Percentiles rank a stretch among this genome's conserved stretches.
These are phyloP conservation scores for Loris lydekkerianus DNA, from an alignment of 2,797 vertebrate species.

Conservation along the genomic window DNA sequence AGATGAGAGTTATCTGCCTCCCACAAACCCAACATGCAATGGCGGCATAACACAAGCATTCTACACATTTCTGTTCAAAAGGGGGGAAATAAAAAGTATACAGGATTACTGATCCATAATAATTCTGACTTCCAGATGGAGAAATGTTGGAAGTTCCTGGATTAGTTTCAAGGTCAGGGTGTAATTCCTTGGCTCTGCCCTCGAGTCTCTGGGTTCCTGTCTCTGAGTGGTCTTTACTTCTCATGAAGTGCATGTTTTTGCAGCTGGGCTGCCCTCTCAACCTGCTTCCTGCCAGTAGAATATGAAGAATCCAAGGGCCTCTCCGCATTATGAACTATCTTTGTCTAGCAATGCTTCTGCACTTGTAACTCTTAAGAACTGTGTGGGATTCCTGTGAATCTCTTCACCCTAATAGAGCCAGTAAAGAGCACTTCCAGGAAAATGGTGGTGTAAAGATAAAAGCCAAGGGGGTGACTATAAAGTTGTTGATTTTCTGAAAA, in stretches of 20 bases:
- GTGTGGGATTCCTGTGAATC: neutral
- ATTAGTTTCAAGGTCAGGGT: neutral
- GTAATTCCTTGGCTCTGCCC: neutral
- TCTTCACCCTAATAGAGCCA: neutral
- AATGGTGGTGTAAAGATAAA: neutral
- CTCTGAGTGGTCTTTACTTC: neutral
- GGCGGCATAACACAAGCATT: neutral
- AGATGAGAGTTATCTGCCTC: neutral
- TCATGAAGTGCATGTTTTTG: neutral
- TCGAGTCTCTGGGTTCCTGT: neutral
- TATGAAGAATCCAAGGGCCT: neutral
- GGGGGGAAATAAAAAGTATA: neutral
- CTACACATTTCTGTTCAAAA: neutral
- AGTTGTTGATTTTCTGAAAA: constrained; percentile 18
- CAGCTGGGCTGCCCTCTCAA: neutral
- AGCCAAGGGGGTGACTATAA: neutral
- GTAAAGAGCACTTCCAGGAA: neutral
- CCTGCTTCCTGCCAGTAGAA: neutral
- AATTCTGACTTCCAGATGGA: neutral
- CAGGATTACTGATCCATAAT: neutral
- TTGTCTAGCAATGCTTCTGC: neutral
- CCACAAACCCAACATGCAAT: neutral
- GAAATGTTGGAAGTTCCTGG: neutral
- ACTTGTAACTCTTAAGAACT: neutral
- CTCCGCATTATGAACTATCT: neutral